Conservation (phyloP, 2,888 invertebrate species). For the Dryadula phaetusa region DNA sequence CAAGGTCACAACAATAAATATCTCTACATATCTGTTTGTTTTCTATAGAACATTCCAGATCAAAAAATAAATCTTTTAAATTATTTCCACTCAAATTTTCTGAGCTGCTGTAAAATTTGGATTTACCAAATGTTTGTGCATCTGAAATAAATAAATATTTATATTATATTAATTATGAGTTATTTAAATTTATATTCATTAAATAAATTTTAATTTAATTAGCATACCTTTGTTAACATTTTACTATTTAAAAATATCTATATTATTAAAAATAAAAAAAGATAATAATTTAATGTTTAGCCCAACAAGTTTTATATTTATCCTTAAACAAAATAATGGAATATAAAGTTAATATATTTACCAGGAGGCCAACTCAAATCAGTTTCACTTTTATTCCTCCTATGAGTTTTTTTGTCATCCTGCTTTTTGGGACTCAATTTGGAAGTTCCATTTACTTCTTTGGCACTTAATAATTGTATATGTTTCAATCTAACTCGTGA, state of each 20-base stretch:
- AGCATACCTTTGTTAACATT: no score
- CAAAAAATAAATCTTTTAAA: slow-evolving; percentile 91
- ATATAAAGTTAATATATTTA: slow-evolving; percentile 45
- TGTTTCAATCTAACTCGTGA: slow-evolving; percentile 85
- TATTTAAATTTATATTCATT: no score
- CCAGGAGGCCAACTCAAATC: slow-evolving; percentile 87
- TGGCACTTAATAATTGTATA: slow-evolving; percentile 71
- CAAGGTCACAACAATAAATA: slow-evolving; percentile 88
- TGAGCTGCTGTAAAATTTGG: slow-evolving; percentile 85
- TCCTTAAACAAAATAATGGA: no score
- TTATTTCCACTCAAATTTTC: slow-evolving; percentile 70
- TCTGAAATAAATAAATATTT: slow-evolving; percentile 57
- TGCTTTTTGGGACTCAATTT: slow-evolving; percentile 72
- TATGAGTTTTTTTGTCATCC: slow-evolving; percentile 83
- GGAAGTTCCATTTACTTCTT: slow-evolving; percentile 72
- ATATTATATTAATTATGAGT: neutral
- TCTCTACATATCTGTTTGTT: slow-evolving; percentile 91
- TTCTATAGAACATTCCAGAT: slow-evolving; percentile 94
- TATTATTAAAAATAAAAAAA: no score
- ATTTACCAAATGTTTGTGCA: slow-evolving; percentile 80
- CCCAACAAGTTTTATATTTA: no score
- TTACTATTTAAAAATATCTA: no score
- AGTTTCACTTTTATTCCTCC: slow-evolving; percentile 89
- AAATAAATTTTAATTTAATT: no score
- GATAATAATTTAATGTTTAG: neutral